Conservation (phyloP, 2,888 invertebrate genomes). For the Resseliella maxima region DNA sequence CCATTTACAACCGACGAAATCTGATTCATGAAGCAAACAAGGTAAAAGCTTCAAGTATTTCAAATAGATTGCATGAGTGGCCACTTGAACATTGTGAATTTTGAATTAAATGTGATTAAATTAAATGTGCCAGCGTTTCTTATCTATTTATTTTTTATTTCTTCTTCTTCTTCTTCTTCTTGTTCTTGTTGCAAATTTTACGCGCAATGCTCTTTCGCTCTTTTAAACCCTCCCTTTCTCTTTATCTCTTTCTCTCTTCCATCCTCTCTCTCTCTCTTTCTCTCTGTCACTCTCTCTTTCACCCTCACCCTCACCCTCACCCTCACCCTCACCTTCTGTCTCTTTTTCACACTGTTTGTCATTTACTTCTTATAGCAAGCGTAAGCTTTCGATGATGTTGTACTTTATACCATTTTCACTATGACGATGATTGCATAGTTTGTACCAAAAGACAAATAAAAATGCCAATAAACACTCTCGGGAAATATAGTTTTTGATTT, state of each 20-base stretch:
- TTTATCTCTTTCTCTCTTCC: no score
- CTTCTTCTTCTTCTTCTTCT: background rate
- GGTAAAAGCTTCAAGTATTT: conserved; percentile 33
- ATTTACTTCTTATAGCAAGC: no score
- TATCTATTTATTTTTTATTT: conserved; percentile 4
- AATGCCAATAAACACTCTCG: conserved; percentile 24
- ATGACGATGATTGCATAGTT: no score
- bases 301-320: no score
- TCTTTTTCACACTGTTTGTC: no score
- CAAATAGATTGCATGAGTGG: conserved; percentile 20
- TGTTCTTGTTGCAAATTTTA: background rate
- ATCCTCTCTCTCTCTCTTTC: no score
- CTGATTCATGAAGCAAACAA: conserved; percentile 48
- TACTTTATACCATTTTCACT: no score
- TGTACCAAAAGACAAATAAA: background rate
- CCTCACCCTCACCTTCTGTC: no score
- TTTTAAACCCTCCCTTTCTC: background rate
- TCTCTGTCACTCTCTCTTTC: no score
- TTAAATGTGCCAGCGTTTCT: conserved; percentile 29
- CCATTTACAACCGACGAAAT: background rate
- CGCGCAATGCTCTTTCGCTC: background rate
- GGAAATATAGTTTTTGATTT: conserved; percentile 22
- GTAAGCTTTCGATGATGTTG: no score
- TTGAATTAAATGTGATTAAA: conserved; percentile 46
- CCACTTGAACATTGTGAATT: conserved; percentile 43